Evolutionary conservation across 2,797 vertebrate species (phyloP).

Genomic region (Siniperca undulata): DNA sequence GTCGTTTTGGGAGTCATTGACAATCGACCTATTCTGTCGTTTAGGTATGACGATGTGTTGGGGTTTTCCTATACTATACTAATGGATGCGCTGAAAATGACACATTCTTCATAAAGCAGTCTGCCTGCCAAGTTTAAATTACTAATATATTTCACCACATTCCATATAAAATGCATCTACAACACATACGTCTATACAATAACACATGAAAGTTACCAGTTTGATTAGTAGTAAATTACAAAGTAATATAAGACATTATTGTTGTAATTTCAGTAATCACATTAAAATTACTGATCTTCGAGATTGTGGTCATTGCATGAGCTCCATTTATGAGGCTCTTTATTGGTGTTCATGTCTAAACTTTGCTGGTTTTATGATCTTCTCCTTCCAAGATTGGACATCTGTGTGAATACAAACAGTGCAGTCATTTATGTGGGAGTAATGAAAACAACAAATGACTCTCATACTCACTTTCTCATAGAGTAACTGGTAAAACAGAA

Average conservation of each 20-base stretch:
- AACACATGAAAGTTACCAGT: background rate
- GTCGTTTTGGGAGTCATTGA: too few relatives aligned
- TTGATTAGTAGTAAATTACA: background rate
- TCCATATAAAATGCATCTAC: background rate
- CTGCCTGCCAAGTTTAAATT: background rate
- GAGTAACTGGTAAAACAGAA: background rate
- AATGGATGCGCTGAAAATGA: background rate
- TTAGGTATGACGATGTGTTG: too few relatives aligned
- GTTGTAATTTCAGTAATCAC: constrained; percentile 1
- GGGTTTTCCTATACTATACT: background rate
- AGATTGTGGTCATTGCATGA: constrained; percentile 2
- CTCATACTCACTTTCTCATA: background rate
- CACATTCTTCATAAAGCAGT: background rate
- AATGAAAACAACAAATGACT: background rate
- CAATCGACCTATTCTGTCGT: too few relatives aligned
- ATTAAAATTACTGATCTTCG: background rate
- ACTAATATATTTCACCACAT: background rate
- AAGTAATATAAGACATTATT: background rate
- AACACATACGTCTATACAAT: background rate
- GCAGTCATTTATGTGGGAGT: background rate
- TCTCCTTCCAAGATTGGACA: background rate
- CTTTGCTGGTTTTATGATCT: constrained; percentile 10
- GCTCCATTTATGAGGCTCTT: constrained; percentile 22
- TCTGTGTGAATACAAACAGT: constrained; percentile 9
- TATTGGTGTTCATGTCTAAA: constrained; percentile 37